A percentile compares a stretch with the other conserved stretches of the same genome.
These are phyloP conservation scores for Cheilosia vulpina DNA, from an alignment of 2,888 invertebrate genomes.

Conservation along the genomic window DNA sequence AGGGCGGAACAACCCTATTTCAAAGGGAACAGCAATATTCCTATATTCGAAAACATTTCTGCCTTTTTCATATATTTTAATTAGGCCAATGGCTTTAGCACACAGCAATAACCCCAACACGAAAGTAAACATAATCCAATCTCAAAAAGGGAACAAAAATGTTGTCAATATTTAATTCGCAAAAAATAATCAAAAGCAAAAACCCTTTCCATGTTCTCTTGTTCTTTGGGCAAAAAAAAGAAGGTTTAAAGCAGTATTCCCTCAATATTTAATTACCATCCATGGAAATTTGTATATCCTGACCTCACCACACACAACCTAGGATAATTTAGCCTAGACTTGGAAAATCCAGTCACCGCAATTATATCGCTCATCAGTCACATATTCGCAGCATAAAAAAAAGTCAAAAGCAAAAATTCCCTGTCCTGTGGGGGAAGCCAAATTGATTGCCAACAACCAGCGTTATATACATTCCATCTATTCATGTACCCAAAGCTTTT, in stretches of 20 bases:
- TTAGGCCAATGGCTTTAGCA: too few species aligned
- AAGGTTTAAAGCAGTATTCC: neutral
- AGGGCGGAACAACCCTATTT: too few species aligned
- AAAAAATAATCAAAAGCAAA: too few species aligned
- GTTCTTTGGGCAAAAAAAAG: too few species aligned
- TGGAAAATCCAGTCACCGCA: slow-evolving; percentile 46
- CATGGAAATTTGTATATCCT: slow-evolving; percentile 33
- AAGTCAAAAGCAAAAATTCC: slow-evolving; percentile 8
- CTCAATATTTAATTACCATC: slow-evolving; percentile 10
- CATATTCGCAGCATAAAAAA: neutral
- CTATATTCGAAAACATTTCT: too few species aligned
- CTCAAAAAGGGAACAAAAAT: too few species aligned
- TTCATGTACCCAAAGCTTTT: neutral
- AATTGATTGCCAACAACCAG: slow-evolving; percentile 26
- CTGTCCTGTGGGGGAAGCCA: neutral
- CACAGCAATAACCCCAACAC: too few species aligned
- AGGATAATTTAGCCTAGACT: slow-evolving; percentile 41
- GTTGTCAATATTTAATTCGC: too few species aligned
- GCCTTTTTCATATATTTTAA: too few species aligned
- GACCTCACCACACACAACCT: slow-evolving; percentile 48
- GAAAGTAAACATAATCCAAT: too few species aligned
- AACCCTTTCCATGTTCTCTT: too few species aligned
- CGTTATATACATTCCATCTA: neutral
- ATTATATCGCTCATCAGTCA: slow-evolving; percentile 31
- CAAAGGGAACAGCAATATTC: too few species aligned